Conservation (phyloP, 1,140 invertebrate species). For the Marisa cornuarietis region DNA sequence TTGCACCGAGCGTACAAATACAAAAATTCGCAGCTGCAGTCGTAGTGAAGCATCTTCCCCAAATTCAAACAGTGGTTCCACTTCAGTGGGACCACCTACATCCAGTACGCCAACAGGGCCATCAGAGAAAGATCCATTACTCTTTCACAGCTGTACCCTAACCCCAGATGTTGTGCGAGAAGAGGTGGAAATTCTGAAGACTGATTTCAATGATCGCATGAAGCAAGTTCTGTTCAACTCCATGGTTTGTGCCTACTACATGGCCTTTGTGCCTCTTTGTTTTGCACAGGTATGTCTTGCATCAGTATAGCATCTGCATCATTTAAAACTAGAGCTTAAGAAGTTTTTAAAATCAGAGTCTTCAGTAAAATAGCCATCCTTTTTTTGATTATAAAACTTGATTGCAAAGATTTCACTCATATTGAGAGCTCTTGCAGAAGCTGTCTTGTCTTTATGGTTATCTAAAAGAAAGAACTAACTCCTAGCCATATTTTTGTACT, state of each 20-base stretch:
- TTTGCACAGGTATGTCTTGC: conserved; percentile 78
- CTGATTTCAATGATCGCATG: conserved; percentile 87
- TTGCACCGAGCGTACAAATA: conserved; percentile 30
- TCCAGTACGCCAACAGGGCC: no score
- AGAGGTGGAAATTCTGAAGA: conserved; percentile 84
- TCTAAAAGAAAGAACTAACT: no score
- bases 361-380: background rate
- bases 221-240: conserved; percentile 92
- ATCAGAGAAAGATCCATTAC: conserved; percentile 10
- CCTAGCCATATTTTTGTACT: no score
- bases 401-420: background rate
- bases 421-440: no score
- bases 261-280: conserved; percentile 88
- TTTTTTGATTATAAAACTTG: background rate
- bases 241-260: conserved; percentile 88
- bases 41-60: background rate
- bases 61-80: conserved; percentile 22
- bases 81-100: background rate
- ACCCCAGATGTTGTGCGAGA: conserved; percentile 74
- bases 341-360: background rate
- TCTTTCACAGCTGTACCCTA: conserved; percentile 65
- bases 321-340: no score
- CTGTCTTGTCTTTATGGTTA: no score
- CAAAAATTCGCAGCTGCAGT: conserved; percentile 5
- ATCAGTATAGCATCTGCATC: background rate